A percentile compares a stretch with the other conserved stretches of the same genome.
These are phyloP conservation scores for Heliconius sara DNA, from an alignment of 2,888 invertebrate genomes.

Conservation along the genomic window DNA sequence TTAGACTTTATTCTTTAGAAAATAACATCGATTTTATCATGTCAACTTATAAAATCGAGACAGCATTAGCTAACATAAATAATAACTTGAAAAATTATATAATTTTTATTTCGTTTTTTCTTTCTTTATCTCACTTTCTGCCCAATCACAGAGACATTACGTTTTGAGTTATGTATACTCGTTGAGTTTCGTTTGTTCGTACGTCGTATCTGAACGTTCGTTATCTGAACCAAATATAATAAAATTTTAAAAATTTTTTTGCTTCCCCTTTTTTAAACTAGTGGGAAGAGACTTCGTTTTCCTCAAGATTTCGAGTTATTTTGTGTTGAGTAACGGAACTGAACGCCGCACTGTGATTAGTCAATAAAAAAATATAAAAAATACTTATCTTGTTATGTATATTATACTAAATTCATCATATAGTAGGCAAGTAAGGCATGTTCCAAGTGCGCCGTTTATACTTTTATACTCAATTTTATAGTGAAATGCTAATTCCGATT, in stretches of 20 bases:
- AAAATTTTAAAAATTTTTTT: no score
- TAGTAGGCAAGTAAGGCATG: not conserved
- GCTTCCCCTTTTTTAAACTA: no score
- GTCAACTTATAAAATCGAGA: not conserved
- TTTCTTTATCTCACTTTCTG: not conserved
- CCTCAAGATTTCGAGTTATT: no score
- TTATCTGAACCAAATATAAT: no score
- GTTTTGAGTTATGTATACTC: not conserved
- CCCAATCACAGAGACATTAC: not conserved
- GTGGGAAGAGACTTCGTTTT: no score
- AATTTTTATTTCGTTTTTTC: not conserved
- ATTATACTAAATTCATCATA: no score
- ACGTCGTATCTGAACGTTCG: no score
- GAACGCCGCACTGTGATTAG: no score
- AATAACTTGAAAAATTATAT: not conserved
- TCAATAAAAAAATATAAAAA: no score
- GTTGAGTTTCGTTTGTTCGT: no score
- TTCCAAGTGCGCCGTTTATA: not conserved
- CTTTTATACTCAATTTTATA: conserved; percentile 35
- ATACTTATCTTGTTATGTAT: no score
- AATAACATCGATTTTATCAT: not conserved
- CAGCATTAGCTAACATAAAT: not conserved
- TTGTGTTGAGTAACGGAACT: no score
- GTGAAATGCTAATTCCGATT: conserved; percentile 30
- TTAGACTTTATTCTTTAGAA: not conserved